These are phyloP conservation scores for Elmis aenea DNA, from an alignment of 2,888 invertebrate species.

Conservation along the genomic window DNA sequence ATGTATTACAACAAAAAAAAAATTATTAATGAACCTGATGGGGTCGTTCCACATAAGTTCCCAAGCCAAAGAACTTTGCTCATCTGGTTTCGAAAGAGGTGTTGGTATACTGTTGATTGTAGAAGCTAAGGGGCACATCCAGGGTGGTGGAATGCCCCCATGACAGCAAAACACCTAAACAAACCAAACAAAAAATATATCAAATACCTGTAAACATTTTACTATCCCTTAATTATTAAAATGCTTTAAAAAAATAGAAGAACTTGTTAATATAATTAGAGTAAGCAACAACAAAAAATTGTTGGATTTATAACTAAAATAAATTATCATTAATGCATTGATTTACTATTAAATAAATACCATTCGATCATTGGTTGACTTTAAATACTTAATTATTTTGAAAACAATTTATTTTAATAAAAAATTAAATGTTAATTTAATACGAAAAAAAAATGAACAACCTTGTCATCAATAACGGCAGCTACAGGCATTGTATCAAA, in stretches of 20 bases:
- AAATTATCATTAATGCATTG: no score
- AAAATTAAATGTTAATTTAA: background rate
- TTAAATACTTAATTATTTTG: no score
- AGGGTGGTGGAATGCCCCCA: conserved; percentile 71
- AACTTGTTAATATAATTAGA: conserved; percentile 1
- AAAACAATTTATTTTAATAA: background rate
- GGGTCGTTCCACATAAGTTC: conserved; percentile 79
- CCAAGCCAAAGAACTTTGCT: conserved; percentile 69
- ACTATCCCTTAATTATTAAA: no score
- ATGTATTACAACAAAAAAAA: conserved; percentile 1
- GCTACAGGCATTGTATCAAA: conserved; percentile 71
- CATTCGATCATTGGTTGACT: no score
- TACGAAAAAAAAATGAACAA: conserved; percentile 27
- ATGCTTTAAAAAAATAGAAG: background rate
- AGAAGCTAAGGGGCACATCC: conserved; percentile 57
- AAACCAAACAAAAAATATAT: conserved; percentile 5
- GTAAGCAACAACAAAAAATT: no score
- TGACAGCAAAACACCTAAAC: conserved; percentile 69
- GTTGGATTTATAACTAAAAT: no score
- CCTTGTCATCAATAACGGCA: conserved; percentile 68
- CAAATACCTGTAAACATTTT: background rate
- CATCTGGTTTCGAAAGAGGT: conserved; percentile 60
- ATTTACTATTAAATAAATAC: no score
- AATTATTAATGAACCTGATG: conserved; percentile 43
- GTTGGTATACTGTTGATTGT: conserved; percentile 63